Evolutionary conservation across 2,113 vertebrate species (phyloP), one percentile per base, ranked within the genome.

Genomic region (Otolemur garnettii): DNA sequence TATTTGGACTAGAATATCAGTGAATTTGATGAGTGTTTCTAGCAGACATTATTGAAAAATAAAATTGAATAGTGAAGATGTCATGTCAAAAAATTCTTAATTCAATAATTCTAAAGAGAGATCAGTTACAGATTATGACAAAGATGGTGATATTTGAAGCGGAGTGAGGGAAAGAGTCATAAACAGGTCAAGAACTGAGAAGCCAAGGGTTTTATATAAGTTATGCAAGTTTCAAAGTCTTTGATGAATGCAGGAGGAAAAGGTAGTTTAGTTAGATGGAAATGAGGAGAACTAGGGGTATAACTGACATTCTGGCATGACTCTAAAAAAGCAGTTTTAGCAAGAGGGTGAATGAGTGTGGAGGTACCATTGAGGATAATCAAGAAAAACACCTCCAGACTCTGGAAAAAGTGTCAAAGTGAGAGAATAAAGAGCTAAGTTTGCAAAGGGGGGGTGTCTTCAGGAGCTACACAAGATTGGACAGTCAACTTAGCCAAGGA

Each of bases 261-360:
- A 90, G n/a, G 22, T n/a, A 78, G 10, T 3, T 55, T 68, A 71
- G 17, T 13, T 57, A 91, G 33, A 53, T 3, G 12, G 17, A 35
- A 38, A 75, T 18, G 57, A 75, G 86, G 18, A 62, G 57, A 87
- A n/a, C 19, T 57, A 7, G 38, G 60, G 15, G 30, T 87, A 3
- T 28, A 22, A 60, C 14, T 69, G 91, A 83, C 71, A 78, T 85
- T 50, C 59, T 19, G 35, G 8, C 33, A n/a, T 28, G 24, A 60
- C 26, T 42, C 66, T 30, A 84, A 72, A 80, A 64, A 87, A 87
- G 35, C 30, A 50, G 72, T 85, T 87, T 90, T 84, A 93, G 30
- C 38, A 57, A 84, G 55, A 68, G 18, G n/a, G 15, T 62, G 38
- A 75, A 33, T 45, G 13, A 93, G 81, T 75, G 18, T 8, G 42